Evolutionary conservation across 2,888 invertebrate species (phyloP), one percentile per base, ranked within the genome.

Genomic region (Agonopterix heracliana): DNA sequence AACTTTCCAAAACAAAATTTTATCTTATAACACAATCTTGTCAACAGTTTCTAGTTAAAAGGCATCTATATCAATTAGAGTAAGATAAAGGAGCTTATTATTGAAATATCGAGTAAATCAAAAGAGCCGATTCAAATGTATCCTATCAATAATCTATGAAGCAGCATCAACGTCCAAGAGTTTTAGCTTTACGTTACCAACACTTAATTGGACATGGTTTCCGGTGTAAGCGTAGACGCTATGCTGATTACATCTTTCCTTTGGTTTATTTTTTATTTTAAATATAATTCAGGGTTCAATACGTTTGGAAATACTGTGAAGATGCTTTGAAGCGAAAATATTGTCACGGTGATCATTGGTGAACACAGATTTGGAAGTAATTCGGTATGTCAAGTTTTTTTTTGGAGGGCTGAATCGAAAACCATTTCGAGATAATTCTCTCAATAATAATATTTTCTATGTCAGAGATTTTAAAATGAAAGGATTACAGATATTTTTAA

Each of bases 181-280:
- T 60, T 64, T 67, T 63, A 60, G 55, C 60, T 41, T 11, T 11
- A 57, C 59, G 55, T 59, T 61, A 56, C 53, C 54, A 52, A 55
- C 57, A 53, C 59, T 60, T 71, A 74, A 74, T 74, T 74, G 74
- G 74, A 68, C 63, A 64, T 54, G 64, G 66, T 67, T 65, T 69
- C 69, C 68, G 66, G 61, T 63, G 57, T 60, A 56, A 52, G 49
- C 52, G 55, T 58, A 56, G 53, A 41, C 41, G 42, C 50, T 45
- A 45, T 26, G 49, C 34, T 13, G 50, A 48, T 44, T n/a, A 38
- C 42, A 26, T 40, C 44, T 40, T 34, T 35, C 14, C 35, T 34
- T 42, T 1, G 2, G 14, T n/a, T n/a, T 46, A 34, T 46, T 17
- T 46, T 40, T 44, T 34, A 36, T 38, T 38, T 38, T 38, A n/a